These are phyloP conservation scores for Pteropus rufus DNA, from an alignment of 2,797 vertebrate genomes.

Conservation along the genomic window DNA sequence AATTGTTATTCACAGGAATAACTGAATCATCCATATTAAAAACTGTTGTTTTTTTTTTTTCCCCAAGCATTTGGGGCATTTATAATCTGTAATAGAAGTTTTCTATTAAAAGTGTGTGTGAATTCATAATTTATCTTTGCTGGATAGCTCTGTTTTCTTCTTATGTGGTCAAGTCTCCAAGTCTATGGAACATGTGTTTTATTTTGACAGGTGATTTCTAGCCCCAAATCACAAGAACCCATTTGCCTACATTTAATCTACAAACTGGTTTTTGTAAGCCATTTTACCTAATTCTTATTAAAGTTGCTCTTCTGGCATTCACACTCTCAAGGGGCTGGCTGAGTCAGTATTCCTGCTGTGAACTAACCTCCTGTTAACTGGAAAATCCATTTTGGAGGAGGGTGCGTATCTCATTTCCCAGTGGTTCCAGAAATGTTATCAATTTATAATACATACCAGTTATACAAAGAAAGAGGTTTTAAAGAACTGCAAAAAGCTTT, in stretches of 20 bases:
- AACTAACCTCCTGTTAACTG: background rate
- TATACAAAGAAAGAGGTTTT: background rate
- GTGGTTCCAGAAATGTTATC: background rate
- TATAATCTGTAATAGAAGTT: background rate
- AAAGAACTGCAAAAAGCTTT: background rate
- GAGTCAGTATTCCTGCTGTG: background rate
- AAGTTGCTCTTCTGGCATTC: background rate
- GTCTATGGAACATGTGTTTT: background rate
- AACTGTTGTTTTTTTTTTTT: background rate
- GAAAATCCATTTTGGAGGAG: background rate
- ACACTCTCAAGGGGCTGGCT: background rate
- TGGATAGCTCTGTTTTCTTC: background rate
- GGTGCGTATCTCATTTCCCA: background rate
- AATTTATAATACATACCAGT: background rate
- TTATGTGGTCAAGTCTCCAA: background rate
- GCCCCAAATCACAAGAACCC: background rate
- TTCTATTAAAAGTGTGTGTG: background rate
- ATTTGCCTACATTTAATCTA: background rate
- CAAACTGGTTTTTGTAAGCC: background rate
- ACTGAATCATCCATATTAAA: background rate
- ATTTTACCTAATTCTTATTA: background rate
- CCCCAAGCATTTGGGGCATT: background rate
- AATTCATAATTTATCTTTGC: slow-evolving; percentile 19
- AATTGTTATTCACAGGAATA: background rate
- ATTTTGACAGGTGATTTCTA: background rate